phyloP scores from a whole-genome alignment of 2,888 invertebrate genomes.

The Ariolimax columbianus region DNA sequence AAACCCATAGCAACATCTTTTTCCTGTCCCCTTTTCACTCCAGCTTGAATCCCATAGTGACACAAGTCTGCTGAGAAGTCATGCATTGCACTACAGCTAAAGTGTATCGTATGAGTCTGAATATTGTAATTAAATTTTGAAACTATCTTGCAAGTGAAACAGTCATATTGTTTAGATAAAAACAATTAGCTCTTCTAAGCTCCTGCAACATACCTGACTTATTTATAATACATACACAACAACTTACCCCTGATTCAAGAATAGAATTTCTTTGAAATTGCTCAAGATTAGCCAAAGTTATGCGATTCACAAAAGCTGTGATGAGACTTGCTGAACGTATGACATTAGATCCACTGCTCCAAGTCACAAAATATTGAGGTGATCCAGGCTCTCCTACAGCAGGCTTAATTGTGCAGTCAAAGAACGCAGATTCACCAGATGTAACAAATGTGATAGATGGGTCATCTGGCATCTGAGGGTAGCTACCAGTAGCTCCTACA shows the following conservation, averaged over 20 bases:
- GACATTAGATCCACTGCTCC: conserved; percentile 25
- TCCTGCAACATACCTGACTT: not conserved
- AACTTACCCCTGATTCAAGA: conserved; percentile 52
- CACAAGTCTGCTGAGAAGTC: too few species aligned
- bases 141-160: too few species aligned
- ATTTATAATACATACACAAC: not conserved
- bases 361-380: conserved; percentile 44
- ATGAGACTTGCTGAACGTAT: conserved; percentile 1
- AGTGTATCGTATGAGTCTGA: too few species aligned
- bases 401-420: conserved; percentile 47
- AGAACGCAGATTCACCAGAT: conserved; percentile 21
- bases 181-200: too few species aligned
- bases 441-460: conserved; percentile 43
- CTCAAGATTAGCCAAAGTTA: conserved; percentile 28
- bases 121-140: too few species aligned
- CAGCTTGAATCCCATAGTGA: too few species aligned
- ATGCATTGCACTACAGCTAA: too few species aligned
- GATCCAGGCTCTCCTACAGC: conserved; percentile 35
- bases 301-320: conserved; percentile 6
- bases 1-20: too few species aligned
- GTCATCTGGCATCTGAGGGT: conserved; percentile 47
- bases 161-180: too few species aligned
- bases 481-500: conserved; percentile 46
- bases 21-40: too few species aligned
- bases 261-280: conserved; percentile 25